Evolutionary conservation across 1,140 invertebrate genomes (phyloP).

Genomic region (Drosophila triauraria): DNA sequence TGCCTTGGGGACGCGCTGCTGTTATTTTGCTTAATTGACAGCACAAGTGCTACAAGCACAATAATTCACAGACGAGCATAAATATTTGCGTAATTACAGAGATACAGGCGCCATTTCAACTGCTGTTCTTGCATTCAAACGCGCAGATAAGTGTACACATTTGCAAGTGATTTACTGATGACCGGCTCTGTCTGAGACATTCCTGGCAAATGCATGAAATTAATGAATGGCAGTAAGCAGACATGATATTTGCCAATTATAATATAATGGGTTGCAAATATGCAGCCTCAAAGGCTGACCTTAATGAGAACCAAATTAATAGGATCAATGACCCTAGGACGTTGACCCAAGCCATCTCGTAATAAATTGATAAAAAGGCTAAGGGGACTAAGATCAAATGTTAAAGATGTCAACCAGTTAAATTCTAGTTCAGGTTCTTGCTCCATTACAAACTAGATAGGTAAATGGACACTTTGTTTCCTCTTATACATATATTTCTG

Average conservation of each 20-base stretch:
- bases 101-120: slow-evolving; percentile 14
- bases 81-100: slow-evolving; percentile 45
- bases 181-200: slow-evolving; percentile 26
- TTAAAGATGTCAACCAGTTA: too few relatives aligned
- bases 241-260: slow-evolving; percentile 33
- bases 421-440: too few relatives aligned
- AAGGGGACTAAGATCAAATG: neutral
- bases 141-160: slow-evolving; percentile 6
- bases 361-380: neutral
- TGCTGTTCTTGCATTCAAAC: slow-evolving; percentile 4
- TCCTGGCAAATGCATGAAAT: slow-evolving; percentile 10
- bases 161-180: slow-evolving; percentile 34
- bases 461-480: slow-evolving; percentile 8
- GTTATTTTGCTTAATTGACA: slow-evolving; percentile 60
- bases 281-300: neutral
- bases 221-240: slow-evolving; percentile 29
- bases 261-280: slow-evolving; percentile 29
- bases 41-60: slow-evolving; percentile 37
- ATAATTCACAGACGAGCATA: slow-evolving; percentile 36
- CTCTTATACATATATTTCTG: slow-evolving; percentile 16
- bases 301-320: slow-evolving; percentile 2
- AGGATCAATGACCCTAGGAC: neutral
- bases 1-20: slow-evolving; percentile 15
- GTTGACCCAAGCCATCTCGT: neutral
- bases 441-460: neutral